Percentiles rank a stretch among this genome's conserved stretches.
Evolutionary conservation across 1,140 invertebrate genomes (phyloP).

Genomic region (Whitmania pigra): DNA sequence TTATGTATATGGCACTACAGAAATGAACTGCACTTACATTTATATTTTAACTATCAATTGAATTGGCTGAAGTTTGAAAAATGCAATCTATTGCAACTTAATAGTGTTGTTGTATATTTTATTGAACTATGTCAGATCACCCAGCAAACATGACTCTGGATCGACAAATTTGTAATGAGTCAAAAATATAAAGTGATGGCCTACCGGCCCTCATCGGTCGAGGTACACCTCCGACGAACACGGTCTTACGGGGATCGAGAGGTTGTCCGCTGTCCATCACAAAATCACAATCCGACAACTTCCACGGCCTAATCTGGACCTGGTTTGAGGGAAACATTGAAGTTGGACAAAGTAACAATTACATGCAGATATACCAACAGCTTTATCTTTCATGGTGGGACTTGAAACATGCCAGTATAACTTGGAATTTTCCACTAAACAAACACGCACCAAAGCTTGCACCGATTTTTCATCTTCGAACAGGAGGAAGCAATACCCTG

Average conservation of each 20-base stretch:
- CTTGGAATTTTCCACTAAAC: constrained; percentile 94
- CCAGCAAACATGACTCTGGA: not conserved
- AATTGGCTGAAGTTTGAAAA: not conserved
- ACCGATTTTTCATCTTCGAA: constrained; percentile 90
- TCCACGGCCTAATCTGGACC: constrained; percentile 97
- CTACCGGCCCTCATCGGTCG: constrained; percentile 86
- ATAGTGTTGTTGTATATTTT: not conserved
- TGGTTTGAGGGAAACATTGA: constrained; percentile 25
- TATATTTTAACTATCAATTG: too few species aligned
- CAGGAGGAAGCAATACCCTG: constrained; percentile 52
- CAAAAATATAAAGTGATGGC: constrained; percentile 21
- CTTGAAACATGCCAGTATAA: constrained; percentile 94
- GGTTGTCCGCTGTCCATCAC: constrained; percentile 92
- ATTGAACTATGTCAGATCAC: not conserved
- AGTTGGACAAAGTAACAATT: not conserved
- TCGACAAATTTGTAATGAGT: not conserved
- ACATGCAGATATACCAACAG: constrained; percentile 44
- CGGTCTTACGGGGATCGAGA: constrained; percentile 91
- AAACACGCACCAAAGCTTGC: constrained; percentile 87
- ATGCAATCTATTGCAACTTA: not conserved
- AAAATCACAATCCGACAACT: constrained; percentile 91
- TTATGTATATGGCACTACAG: not conserved
- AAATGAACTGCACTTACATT: not conserved
- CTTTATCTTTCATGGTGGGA: constrained; percentile 97
- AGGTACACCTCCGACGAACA: constrained; percentile 97